phyloP scores from a whole-genome alignment of 2,888 invertebrate species.

The Apodemia duryi region DNA sequence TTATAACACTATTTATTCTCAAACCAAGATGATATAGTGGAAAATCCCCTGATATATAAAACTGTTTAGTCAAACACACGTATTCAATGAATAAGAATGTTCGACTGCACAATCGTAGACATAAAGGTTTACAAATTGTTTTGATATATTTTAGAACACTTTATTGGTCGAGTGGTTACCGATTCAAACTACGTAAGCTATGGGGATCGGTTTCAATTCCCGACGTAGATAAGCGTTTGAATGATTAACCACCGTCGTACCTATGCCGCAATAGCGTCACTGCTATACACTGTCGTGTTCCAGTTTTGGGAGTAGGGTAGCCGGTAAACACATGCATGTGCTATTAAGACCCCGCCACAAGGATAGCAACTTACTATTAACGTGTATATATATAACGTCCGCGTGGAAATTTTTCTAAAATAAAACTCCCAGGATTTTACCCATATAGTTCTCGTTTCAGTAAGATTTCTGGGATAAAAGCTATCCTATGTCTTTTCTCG shows the following conservation, averaged over 20 bases:
- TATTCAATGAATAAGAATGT: constrained; percentile 12
- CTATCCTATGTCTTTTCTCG: too few species aligned
- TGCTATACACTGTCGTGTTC: too few species aligned
- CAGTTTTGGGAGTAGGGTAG: too few species aligned
- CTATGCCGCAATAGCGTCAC: too few species aligned
- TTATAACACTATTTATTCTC: constrained; percentile 8
- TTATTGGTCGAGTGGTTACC: not conserved
- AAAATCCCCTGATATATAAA: constrained; percentile 12
- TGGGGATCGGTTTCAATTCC: not conserved
- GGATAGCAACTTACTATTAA: too few species aligned
- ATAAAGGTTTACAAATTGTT: not conserved
- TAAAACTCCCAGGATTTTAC: too few species aligned
- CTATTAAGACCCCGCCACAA: too few species aligned
- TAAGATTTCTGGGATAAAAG: too few species aligned
- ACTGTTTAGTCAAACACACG: constrained; percentile 2
- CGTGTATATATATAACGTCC: too few species aligned
- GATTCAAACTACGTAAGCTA: not conserved
- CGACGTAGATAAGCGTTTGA: not conserved
- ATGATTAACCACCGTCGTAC: not conserved
- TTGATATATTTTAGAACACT: not conserved
- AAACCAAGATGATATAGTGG: constrained; percentile 4
- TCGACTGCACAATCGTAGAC: not conserved
- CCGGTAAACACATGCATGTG: too few species aligned
- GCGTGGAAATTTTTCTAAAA: too few species aligned
- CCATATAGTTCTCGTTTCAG: too few species aligned